These are phyloP conservation scores for Chelonia mydas DNA, from an alignment of 2,797 vertebrate species.

Conservation along the genomic window DNA sequence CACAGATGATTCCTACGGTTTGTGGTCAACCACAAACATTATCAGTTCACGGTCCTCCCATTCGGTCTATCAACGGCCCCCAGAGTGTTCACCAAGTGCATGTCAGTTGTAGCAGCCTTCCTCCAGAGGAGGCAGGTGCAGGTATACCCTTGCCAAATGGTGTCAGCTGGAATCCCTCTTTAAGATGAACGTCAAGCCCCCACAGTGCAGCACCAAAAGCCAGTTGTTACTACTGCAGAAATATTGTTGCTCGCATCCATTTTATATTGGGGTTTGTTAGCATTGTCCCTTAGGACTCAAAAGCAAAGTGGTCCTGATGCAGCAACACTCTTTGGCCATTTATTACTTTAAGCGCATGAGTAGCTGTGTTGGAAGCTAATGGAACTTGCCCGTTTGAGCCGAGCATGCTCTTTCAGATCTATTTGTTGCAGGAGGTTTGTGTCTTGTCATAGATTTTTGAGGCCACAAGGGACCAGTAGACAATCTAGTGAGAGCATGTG, in stretches of 20 bases:
- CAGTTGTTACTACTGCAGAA: background rate
- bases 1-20: too few species aligned
- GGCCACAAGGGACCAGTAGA: background rate
- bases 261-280: background rate
- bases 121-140: too few species aligned
- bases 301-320: rapidly evolving
- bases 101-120: too few species aligned
- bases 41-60: too few species aligned
- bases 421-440: background rate
- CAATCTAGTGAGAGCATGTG: background rate
- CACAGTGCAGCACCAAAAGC: rapidly evolving
- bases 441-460: background rate
- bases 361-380: background rate
- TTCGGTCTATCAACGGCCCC: too few species aligned
- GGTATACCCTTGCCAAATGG: background rate
- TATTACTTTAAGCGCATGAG: background rate
- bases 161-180: background rate
- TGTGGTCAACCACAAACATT: too few species aligned
- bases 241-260: rapidly evolving
- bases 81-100: too few species aligned
- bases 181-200: background rate
- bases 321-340: background rate
- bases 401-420: background rate
- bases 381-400: background rate
- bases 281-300: rapidly evolving